A percentile compares a stretch with the other conserved stretches of the same genome.
These are phyloP conservation scores for Drosophila azteca DNA, from an alignment of 1,140 invertebrate genomes.

Conservation along the genomic window DNA sequence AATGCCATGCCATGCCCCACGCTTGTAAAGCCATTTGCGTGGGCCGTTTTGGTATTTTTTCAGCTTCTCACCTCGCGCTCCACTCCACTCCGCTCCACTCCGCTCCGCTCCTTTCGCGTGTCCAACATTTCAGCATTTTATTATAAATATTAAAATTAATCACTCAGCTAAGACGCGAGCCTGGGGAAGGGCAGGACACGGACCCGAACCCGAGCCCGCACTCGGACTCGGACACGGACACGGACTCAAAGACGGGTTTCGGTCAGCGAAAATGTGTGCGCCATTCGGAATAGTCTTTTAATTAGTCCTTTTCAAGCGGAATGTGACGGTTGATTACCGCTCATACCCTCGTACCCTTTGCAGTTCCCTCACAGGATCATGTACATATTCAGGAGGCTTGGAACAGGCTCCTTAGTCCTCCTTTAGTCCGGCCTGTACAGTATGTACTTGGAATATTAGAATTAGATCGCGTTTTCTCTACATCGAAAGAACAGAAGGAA, in stretches of 20 bases:
- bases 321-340: slow-evolving; percentile 44
- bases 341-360: slow-evolving; percentile 10
- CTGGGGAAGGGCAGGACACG: not conserved
- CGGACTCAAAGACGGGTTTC: not conserved
- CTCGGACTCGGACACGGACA: not conserved
- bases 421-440: too few relatives aligned
- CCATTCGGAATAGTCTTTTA: slow-evolving; percentile 66
- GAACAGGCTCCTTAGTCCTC: too few relatives aligned
- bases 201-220: too few relatives aligned
- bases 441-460: not conserved
- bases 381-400: not conserved
- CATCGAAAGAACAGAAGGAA: not conserved
- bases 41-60: slow-evolving; percentile 49
- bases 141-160: slow-evolving; percentile 80
- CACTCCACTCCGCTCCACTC: slow-evolving; percentile 4
- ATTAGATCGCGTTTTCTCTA: not conserved
- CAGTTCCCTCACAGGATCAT: slow-evolving; percentile 7
- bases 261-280: slow-evolving; percentile 61
- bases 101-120: slow-evolving; percentile 22
- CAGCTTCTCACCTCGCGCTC: slow-evolving; percentile 15
- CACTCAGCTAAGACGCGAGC: slow-evolving; percentile 49
- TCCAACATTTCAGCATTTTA: slow-evolving; percentile 53
- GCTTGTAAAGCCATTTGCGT: slow-evolving; percentile 55
- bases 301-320: slow-evolving; percentile 69
- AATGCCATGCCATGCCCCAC: not conserved